phyloP scores from a whole-genome alignment of 2,797 vertebrate genomes.

The Rhinatrema bivittatum region DNA sequence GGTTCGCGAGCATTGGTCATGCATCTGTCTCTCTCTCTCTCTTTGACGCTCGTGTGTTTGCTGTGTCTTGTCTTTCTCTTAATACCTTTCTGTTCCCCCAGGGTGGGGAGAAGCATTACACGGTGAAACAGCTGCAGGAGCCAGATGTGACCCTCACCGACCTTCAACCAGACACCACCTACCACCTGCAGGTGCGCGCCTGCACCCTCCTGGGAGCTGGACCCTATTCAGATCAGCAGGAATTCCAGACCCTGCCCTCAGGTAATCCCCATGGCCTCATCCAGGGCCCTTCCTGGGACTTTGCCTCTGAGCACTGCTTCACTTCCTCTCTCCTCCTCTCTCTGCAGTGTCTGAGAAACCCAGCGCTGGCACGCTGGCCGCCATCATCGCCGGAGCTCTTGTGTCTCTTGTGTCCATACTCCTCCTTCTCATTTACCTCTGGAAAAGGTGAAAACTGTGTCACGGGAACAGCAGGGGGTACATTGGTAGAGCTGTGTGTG shows the following conservation, averaged over 20 bases:
- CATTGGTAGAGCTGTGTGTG: too few species aligned
- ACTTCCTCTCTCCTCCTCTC: not conserved
- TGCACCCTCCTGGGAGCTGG: conserved; percentile 52
- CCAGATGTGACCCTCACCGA: conserved; percentile 55
- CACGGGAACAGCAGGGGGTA: too few species aligned
- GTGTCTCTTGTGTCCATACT: conserved; percentile 37
- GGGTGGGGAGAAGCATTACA: conserved; percentile 55
- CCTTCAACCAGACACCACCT: conserved; percentile 58
- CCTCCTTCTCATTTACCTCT: conserved; percentile 41
- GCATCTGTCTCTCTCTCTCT: not conserved
- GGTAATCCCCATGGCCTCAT: conserved; percentile 21
- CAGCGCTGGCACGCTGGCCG: conserved; percentile 49
- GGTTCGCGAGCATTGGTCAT: too few species aligned
- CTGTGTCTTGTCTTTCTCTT: not conserved
- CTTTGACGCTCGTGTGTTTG: not conserved
- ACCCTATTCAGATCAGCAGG: conserved; percentile 55
- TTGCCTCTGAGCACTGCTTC: too few species aligned
- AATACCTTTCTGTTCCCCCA: too few species aligned
- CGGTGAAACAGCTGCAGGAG: conserved; percentile 48
- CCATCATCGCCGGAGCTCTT: conserved; percentile 50
- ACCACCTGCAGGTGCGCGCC: conserved; percentile 53
- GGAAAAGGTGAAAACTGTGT: conserved; percentile 37
- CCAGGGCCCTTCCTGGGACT: too few species aligned
- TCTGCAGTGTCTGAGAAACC: conserved; percentile 37
- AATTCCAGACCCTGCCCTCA: conserved; percentile 56